Evolutionary conservation across 2,113 vertebrate genomes (phyloP), one percentile per base, ranked within the genome.

Genomic region (Bubo scandiacus): DNA sequence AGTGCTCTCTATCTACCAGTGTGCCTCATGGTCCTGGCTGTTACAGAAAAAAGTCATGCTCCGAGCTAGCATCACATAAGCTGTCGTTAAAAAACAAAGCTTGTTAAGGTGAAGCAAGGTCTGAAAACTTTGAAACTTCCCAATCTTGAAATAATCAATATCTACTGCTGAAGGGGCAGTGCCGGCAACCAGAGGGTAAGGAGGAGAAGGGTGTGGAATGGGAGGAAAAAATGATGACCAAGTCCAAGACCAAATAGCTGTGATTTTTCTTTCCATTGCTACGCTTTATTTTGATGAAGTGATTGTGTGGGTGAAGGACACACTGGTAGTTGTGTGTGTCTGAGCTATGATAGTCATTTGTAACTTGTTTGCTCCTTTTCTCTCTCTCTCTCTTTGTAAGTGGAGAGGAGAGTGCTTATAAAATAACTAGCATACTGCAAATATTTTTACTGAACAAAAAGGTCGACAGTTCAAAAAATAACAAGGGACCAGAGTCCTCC

Each of bases 361-460:
- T 40, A 42, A 51, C 32, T 91, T 96, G 82, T 91, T 90, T 88
- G 71, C 71, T 92, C 58, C 51, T 83, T 95, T 65, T 87, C 47
- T 90, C 9, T 84, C 79, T 43, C n/a, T 54, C n/a, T 72, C 47
- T 12, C 25, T 54, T 18, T 83, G 7, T 32, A 78, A 89, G 61
- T 13, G 43, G 67, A 40, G 54, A 82, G 62, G 77, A 90, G 81
- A 51, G 72, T 21, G 66, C 90, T 95, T 91, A 68, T 74, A 75
- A 94, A 96, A 96, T 96, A 95, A 81, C 93, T 91, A 30, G 45
- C 93, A 94, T 94, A 95, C 83, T 87, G 54, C 89, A 91, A 90
- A 95, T 95, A 80, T 66, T 95, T 97, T 81, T 88, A 17, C 78
- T 88, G 89, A 80, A 94, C 62, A 36, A 55, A 73, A 86, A 82